These are phyloP conservation scores for Ancistrus triradiatus DNA, from an alignment of 2,113 vertebrate species.

Conservation along the genomic window DNA sequence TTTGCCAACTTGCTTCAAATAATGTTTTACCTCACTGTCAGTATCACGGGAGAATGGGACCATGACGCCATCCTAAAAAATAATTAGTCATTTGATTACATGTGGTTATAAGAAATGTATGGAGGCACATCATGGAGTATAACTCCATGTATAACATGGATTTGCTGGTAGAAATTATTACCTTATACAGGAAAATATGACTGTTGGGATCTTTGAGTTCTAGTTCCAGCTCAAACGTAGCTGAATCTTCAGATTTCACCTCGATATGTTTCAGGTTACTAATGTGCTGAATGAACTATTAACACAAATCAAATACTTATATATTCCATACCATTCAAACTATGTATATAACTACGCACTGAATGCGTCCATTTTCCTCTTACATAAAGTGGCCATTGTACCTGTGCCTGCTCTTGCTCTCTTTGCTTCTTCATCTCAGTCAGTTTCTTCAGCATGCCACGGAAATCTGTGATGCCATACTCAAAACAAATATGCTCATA, in stretches of 20 bases:
- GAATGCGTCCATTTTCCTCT: neutral
- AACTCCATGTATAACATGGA: no score
- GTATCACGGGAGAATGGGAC: slow-evolving; percentile 62
- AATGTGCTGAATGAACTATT: slow-evolving; percentile 72
- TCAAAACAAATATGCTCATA: slow-evolving; percentile 83
- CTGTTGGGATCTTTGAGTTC: slow-evolving; percentile 76
- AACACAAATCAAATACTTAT: neutral
- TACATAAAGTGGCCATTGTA: slow-evolving; percentile 42
- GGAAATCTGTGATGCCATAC: slow-evolving; percentile 79
- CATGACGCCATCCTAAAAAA: slow-evolving; percentile 74
- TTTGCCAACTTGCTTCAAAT: slow-evolving; percentile 73
- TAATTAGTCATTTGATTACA: neutral
- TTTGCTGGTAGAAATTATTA: no score
- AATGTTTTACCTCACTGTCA: slow-evolving; percentile 58
- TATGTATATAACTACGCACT: neutral
- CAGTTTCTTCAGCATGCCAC: slow-evolving; percentile 83
- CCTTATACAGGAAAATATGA: slow-evolving; percentile 85
- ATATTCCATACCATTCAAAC: neutral
- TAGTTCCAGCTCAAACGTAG: slow-evolving; percentile 78
- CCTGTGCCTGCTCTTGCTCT: slow-evolving; percentile 72
- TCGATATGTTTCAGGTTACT: slow-evolving; percentile 71
- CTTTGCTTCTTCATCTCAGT: slow-evolving; percentile 71
- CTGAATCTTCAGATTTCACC: slow-evolving; percentile 66
- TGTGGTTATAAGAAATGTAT: neutral
- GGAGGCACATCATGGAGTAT: no score